phyloP scores from a whole-genome alignment of 1,140 invertebrate genomes.

The Holotrichia oblita region DNA sequence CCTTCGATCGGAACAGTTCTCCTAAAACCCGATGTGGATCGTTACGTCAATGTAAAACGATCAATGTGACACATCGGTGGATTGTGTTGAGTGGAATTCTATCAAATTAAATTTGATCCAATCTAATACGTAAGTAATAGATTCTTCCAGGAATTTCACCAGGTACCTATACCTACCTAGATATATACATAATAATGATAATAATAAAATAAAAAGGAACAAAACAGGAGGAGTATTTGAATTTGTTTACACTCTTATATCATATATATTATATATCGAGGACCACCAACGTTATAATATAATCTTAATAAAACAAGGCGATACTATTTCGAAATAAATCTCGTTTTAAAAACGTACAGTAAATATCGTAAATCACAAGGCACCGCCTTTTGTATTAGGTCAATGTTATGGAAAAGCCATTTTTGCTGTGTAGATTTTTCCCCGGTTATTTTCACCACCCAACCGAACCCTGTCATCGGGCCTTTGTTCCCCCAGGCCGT shows the following conservation, averaged over 20 bases:
- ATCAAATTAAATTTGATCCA: neutral
- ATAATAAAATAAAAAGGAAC: too few relatives aligned
- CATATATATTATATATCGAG: too few relatives aligned
- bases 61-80: neutral
- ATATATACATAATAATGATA: too few relatives aligned
- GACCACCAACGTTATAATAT: too few relatives aligned
- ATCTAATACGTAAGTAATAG: neutral
- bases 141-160: too few relatives aligned
- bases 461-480: neutral
- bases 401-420: slow-evolving; percentile 17
- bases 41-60: too few relatives aligned
- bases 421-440: slow-evolving; percentile 12
- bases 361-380: neutral
- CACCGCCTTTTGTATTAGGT: neutral
- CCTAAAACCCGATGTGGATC: neutral
- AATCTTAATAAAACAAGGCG: too few relatives aligned
- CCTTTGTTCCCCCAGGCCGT: neutral
- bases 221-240: too few relatives aligned
- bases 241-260: too few relatives aligned
- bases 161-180: too few relatives aligned
- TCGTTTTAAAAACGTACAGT: neutral
- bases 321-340: too few relatives aligned
- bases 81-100: neutral
- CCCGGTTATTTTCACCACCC: neutral
- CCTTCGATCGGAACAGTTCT: neutral